phyloP scores from a whole-genome alignment of 2,113 vertebrate genomes.

The Oncorhynchus tshawytscha region DNA sequence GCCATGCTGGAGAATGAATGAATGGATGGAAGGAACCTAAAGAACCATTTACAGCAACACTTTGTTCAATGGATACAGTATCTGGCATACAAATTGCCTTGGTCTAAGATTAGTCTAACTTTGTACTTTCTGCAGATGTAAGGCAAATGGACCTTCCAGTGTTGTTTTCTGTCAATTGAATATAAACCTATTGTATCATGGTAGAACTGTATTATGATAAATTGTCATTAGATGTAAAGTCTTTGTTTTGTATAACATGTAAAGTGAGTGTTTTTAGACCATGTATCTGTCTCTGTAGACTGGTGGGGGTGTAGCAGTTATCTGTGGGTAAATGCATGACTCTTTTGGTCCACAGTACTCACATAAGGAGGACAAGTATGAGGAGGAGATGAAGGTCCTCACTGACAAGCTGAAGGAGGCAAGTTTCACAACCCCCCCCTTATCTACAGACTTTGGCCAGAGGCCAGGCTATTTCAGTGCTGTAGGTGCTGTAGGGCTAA shows the following conservation, averaged over 20 bases:
- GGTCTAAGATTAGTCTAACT: neutral
- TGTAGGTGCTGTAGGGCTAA: neutral
- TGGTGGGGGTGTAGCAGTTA: neutral
- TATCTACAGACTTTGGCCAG: constrained; percentile 20
- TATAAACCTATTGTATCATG: neutral
- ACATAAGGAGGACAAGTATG: constrained; percentile 98
- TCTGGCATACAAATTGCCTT: neutral
- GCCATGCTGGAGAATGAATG: too few species aligned
- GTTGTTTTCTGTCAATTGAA: neutral
- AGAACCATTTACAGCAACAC: neutral
- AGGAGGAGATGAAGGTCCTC: constrained; percentile 98
- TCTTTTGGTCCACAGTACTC: constrained; percentile 88
- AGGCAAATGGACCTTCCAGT: too few species aligned
- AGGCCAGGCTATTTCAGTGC: constrained; percentile 7
- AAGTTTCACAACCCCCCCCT: constrained; percentile 46
- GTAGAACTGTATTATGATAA: neutral
- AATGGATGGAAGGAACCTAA: constrained; percentile 9
- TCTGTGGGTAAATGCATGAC: constrained; percentile 29
- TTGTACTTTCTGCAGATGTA: neutral
- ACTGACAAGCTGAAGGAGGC: constrained; percentile 99
- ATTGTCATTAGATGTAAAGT: neutral
- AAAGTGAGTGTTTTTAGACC: neutral
- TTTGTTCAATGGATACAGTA: neutral
- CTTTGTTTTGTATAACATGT: neutral
- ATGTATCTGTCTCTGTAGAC: too few species aligned